Conservation (phyloP, 2,797 vertebrate genomes). For the Poecilia wingei region DNA sequence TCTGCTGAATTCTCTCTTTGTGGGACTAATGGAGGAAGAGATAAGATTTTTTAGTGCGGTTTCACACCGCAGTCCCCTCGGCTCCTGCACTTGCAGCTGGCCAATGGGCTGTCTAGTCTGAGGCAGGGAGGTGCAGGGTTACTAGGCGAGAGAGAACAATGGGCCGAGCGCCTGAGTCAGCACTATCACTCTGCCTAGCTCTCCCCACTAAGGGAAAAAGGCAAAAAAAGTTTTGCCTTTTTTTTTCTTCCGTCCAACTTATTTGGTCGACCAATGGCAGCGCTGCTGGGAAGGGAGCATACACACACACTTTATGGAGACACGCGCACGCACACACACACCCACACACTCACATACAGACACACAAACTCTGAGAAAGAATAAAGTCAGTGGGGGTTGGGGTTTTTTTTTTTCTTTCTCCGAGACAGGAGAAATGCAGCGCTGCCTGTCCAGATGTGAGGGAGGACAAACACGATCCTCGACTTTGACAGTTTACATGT, state of each 20-base stretch:
- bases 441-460: conserved; percentile 67
- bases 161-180: conserved; percentile 78
- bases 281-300: conserved; percentile 57
- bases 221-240: conserved; percentile 12
- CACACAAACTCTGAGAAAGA: conserved; percentile 30
- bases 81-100: conserved; percentile 69
- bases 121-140: conserved; percentile 75
- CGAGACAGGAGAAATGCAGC: conserved; percentile 15
- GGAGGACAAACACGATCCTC: background rate
- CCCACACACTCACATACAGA: conserved; percentile 26
- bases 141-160: conserved; percentile 74
- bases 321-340: conserved; percentile 25
- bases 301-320: conserved; percentile 42
- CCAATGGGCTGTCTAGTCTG: conserved; percentile 67
- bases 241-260: conserved; percentile 61
- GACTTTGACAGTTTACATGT: background rate
- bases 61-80: conserved; percentile 72
- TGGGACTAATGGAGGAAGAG: conserved; percentile 72
- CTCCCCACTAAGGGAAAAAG: conserved; percentile 32
- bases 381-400: conserved; percentile 74
- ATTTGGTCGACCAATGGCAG: conserved; percentile 67
- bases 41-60: conserved; percentile 71
- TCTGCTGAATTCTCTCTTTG: conserved; percentile 70
- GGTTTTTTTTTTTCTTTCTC: conserved; percentile 8
- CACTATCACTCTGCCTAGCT: conserved; percentile 64